These are phyloP conservation scores for Ectemnius continuus DNA, from an alignment of 2,888 invertebrate genomes.

Conservation along the genomic window DNA sequence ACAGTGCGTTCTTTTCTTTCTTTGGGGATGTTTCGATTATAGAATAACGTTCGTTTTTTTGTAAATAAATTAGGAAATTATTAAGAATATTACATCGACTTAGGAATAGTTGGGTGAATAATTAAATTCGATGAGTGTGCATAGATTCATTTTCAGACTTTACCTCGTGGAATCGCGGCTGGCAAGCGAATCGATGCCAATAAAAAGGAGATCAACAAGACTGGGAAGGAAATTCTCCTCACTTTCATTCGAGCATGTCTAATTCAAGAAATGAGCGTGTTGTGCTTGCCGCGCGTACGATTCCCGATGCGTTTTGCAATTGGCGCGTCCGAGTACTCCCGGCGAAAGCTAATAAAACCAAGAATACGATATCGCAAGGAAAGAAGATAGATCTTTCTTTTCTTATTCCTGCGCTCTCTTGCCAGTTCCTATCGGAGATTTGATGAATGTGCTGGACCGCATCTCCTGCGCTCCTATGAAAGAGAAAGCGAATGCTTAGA, in stretches of 20 bases:
- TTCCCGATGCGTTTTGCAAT: background rate
- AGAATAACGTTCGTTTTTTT: no score
- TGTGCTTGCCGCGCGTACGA: background rate
- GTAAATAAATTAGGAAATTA: no score
- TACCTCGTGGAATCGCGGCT: constrained; percentile 34
- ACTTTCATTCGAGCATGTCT: constrained; percentile 28
- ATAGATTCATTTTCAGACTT: constrained; percentile 26
- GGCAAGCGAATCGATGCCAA: constrained; percentile 21
- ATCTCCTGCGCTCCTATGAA: background rate
- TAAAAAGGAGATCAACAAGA: constrained; percentile 40
- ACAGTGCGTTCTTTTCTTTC: no score
- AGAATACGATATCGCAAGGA: background rate
- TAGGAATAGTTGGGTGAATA: no score
- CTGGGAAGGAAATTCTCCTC: constrained; percentile 34
- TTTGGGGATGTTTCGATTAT: no score
- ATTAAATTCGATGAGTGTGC: no score
- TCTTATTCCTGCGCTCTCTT: background rate
- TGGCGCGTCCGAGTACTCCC: background rate
- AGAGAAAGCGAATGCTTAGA: constrained; percentile 17
- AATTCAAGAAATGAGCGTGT: constrained; percentile 5
- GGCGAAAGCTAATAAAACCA: constrained; percentile 23
- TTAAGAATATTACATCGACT: no score
- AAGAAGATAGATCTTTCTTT: background rate
- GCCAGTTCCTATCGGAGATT: background rate
- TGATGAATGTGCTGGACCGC: background rate